Base-by-base conservation (phyloP, 2,797 vertebrate species). In the Hippoglossus hippoglossus region DNA sequence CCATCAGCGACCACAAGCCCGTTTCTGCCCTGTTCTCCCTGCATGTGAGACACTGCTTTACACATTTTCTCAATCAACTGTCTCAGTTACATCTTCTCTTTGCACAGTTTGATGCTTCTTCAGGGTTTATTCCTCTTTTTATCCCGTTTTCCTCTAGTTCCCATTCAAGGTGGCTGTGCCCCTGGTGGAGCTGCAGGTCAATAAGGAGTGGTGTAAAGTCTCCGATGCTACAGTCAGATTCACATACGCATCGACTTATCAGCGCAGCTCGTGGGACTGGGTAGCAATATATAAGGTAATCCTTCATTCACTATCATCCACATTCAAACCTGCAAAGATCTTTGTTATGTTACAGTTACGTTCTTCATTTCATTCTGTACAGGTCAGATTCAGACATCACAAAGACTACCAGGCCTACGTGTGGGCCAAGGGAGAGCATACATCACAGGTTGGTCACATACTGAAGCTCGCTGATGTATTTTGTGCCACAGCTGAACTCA, bases 191-290 rank as follows among this genome's bases (percentile, higher is more conserved):
- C 92, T 99, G 67, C 95, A 95, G 63, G 95, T 97, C 31, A 95
- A 94, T 51, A 97, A 95, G 0, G 97, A 98, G 71, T 99, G 98
- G 98, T 89, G 83, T 61, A 95, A 95, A 80, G 93, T 95, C 0
- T 96, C 96, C 22, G 97, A 99, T 67, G 96, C 97, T 0, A 89
- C 95, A 57, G 96, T 96, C 73, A 92, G 91, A 78, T 97, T 98
- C 85, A 95, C 90, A 41, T 88, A 96, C 80, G 94, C 95, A 7
- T 87, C 92, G 0, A 90, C 87, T 65, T 98, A 96, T 74, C 95
- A 97, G 85, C 96, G 97, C 81, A 99, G 97, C 89, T 97, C 97
- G 34, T 99, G 97, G 97, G 98, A 99, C 93, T 99, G 98, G 98
- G 96, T 99, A 4, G 98, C 96, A 62, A 95, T 99, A 77, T 99